Conservation (phyloP, 1,140 invertebrate species). For the Oryctes rhinoceros region DNA sequence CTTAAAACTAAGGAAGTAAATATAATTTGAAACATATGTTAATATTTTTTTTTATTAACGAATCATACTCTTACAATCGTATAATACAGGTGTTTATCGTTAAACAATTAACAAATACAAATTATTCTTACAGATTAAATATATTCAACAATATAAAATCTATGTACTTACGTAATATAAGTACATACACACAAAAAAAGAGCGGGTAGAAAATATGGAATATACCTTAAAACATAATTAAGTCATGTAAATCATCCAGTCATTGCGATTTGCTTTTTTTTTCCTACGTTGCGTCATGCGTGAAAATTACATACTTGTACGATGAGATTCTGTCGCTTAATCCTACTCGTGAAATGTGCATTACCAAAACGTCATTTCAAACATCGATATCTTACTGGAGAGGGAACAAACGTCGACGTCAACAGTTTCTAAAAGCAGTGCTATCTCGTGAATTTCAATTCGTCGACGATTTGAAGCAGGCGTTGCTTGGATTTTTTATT, state of each 20-base stretch:
- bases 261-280: background rate
- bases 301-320: background rate
- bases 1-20: too few species aligned
- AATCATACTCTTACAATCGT: too few species aligned
- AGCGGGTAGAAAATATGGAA: background rate
- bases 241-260: background rate
- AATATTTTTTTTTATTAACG: too few species aligned
- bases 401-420: background rate
- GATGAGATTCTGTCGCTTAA: background rate
- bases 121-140: too few species aligned
- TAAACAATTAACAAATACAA: too few species aligned
- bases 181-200: too few species aligned
- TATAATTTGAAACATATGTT: too few species aligned
- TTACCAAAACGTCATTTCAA: background rate
- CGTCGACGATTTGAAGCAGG: conserved; percentile 77
- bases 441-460: conserved; percentile 49
- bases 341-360: background rate
- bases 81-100: too few species aligned
- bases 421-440: background rate
- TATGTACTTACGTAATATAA: too few species aligned
- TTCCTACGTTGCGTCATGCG: background rate
- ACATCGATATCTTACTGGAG: background rate
- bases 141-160: too few species aligned
- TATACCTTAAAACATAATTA: background rate
- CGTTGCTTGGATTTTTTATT: conserved; percentile 87